These are phyloP conservation scores for Drosophila paramelanica DNA, from an alignment of 2,888 invertebrate species.

Conservation along the genomic window DNA sequence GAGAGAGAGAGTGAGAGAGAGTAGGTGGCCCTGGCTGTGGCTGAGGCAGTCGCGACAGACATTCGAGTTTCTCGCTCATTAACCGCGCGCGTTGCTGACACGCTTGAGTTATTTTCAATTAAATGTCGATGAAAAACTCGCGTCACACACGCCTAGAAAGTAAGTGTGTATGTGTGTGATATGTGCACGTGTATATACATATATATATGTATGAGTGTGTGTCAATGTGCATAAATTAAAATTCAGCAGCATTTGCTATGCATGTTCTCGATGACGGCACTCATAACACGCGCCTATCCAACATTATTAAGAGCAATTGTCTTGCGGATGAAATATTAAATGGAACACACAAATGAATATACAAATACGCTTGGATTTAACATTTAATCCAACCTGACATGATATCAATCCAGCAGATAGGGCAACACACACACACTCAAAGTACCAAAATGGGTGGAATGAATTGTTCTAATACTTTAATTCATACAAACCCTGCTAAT, in stretches of 20 bases:
- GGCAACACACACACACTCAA: slow-evolving; percentile 1
- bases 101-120: slow-evolving; percentile 82
- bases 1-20: not conserved
- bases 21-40: slow-evolving; percentile 14
- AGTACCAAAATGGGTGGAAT: slow-evolving; percentile 1
- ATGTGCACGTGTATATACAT: too few relatives aligned
- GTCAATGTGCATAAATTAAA: slow-evolving; percentile 72
- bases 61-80: slow-evolving; percentile 81
- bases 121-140: slow-evolving; percentile 75
- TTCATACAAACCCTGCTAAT: slow-evolving; percentile 35
- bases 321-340: slow-evolving; percentile 52
- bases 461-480: slow-evolving; percentile 16
- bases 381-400: slow-evolving; percentile 7
- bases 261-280: slow-evolving; percentile 59
- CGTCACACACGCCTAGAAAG: slow-evolving; percentile 31
- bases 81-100: slow-evolving; percentile 77
- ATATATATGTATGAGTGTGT: slow-evolving; percentile 12
- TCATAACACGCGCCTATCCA: slow-evolving; percentile 50
- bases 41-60: slow-evolving; percentile 61
- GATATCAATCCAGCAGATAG: not conserved
- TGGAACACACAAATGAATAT: slow-evolving; percentile 37
- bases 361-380: slow-evolving; percentile 9
- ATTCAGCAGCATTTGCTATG: slow-evolving; percentile 44
- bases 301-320: slow-evolving; percentile 63
- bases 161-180: not conserved